Base-by-base conservation (phyloP, 2,888 invertebrate species). In the Meganola albula region DNA sequence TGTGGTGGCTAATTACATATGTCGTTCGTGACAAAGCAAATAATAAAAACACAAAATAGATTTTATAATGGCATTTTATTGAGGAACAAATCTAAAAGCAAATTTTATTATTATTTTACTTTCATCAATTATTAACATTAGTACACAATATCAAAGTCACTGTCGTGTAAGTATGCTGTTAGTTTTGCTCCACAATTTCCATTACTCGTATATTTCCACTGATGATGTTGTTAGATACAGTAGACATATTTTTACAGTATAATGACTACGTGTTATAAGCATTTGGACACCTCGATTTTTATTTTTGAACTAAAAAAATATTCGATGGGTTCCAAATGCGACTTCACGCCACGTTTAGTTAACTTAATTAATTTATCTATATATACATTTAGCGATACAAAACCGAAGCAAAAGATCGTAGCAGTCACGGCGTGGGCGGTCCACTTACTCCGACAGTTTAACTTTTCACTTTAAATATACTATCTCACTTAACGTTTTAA, bases 31-130 rank as follows among this genome's bases (percentile, higher is more conserved):
- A n/a, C n/a, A n/a, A 10, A 23, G 2, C 3, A 23, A 23, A 23
- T 25, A 44, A 41, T 23, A 37, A 43, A 42, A 48, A 11, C 23
- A 22, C 26, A 14, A 2, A 25, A 24, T 33, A 6, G n/a, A 27
- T 44, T 40, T 55, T 67, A 54, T 49, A 58, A 69, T 72, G 64
- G 66, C 49, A 39, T 38, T 53, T 58, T 59, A 69, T 80, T 80
- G 75, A 75, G 80, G 78, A 79, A 76, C 80, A 80, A 80, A 72
- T 64, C 78, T 77, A 79, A 77, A 69, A 23, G 40, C 36, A n/a
- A n/a, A 54, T 61, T 61, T 50, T 39, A 54, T 53, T 60, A 57
- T 55, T 52, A 63, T 37, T 44, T 54, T 51, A 53, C 58, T 55
- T 60, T 37, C 26, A 37, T 31, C 37, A 48, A 48, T 58, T 49